Conservation (phyloP, 2,113 vertebrate genomes). For the Hucho hucho region DNA sequence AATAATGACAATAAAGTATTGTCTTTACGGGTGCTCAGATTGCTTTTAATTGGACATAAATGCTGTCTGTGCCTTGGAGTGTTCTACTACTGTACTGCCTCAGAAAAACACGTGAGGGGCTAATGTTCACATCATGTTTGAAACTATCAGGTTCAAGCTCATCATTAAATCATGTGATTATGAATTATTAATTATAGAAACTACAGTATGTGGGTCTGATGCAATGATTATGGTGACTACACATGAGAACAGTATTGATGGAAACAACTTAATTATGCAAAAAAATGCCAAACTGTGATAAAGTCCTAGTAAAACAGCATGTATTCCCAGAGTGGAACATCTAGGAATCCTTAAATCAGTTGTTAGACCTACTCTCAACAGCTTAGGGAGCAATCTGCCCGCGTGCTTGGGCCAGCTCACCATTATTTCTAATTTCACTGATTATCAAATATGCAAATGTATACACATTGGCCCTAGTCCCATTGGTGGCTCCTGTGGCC, state of each 20-base stretch:
- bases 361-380: too few relatives aligned
- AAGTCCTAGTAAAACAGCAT: slow-evolving; percentile 29
- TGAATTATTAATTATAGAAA: slow-evolving; percentile 57
- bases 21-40: too few relatives aligned
- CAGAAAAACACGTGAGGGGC: neutral
- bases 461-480: slow-evolving; percentile 32
- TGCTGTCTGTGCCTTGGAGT: neutral
- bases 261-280: slow-evolving; percentile 51
- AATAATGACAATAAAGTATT: neutral
- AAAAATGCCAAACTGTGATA: slow-evolving; percentile 58
- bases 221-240: slow-evolving; percentile 15
- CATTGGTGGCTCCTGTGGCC: slow-evolving; percentile 31
- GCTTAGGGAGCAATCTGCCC: too few relatives aligned
- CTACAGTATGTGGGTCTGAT: neutral
- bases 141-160: slow-evolving; percentile 17
- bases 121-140: neutral
- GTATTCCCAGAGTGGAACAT: neutral
- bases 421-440: slow-evolving; percentile 35
- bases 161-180: slow-evolving; percentile 26
- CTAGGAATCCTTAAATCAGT: neutral
- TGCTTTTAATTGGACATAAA: neutral
- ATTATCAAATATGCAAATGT: slow-evolving; percentile 65
- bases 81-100: neutral
- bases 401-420: neutral
- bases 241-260: slow-evolving; percentile 40